A percentile compares a stretch with the other conserved stretches of the same genome.
phyloP scores from a whole-genome alignment of 2,888 invertebrate genomes.

The Limnephilus rhombicus region DNA sequence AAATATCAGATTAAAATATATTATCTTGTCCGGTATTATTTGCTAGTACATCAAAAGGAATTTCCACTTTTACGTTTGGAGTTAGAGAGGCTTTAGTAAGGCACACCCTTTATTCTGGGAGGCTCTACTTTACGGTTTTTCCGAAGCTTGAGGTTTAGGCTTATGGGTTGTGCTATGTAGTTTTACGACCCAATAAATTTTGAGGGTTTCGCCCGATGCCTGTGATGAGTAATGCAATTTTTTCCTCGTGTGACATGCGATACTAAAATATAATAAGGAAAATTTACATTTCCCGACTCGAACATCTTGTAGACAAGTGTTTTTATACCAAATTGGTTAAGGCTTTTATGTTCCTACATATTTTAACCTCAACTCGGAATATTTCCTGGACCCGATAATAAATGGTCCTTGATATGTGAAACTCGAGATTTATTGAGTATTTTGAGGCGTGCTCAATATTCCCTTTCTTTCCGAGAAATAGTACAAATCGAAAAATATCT shows the following conservation, averaged over 20 bases:
- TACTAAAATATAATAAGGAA: constrained; percentile 53
- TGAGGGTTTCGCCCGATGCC: constrained; percentile 45
- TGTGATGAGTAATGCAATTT: constrained; percentile 46
- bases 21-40: neutral
- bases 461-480: neutral
- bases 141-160: constrained; percentile 12
- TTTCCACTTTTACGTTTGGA: neutral
- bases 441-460: neutral
- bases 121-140: neutral
- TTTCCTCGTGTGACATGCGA: constrained; percentile 45
- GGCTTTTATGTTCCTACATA: constrained; percentile 37
- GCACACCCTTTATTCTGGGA: neutral
- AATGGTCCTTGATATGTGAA: constrained; percentile 1
- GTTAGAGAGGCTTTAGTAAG: neutral
- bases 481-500: constrained; percentile 1
- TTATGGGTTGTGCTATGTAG: constrained; percentile 27
- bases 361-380: constrained; percentile 7
- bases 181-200: constrained; percentile 46
- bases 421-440: neutral
- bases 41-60: neutral
- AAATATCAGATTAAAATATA: neutral
- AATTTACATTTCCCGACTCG: constrained; percentile 44
- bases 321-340: constrained; percentile 37
- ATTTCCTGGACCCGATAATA: neutral
- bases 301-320: constrained; percentile 46